Percentiles rank a stretch among this genome's conserved stretches.
Conservation (phyloP, 2,113 vertebrate genomes). For the Neoarius graeffei region DNA sequence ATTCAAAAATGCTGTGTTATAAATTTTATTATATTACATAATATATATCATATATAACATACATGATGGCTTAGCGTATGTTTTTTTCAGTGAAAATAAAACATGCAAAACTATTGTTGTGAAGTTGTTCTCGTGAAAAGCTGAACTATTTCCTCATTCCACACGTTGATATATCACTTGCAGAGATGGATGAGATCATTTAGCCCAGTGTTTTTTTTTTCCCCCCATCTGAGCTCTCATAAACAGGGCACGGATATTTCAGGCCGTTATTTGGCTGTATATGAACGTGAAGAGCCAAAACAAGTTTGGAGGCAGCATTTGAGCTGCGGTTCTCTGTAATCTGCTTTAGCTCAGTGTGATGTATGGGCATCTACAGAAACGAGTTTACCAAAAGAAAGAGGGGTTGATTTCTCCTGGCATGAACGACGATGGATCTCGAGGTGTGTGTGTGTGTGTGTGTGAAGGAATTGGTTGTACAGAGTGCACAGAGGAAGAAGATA, state of each 20-base stretch:
- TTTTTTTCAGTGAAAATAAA: neutral
- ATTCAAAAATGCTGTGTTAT: neutral
- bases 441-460: conserved; percentile 7
- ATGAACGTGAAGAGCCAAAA: conserved; percentile 61
- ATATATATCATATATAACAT: neutral
- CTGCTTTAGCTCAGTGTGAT: conserved; percentile 75
- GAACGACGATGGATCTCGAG: conserved; percentile 70
- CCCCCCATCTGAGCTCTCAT: neutral
- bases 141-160: neutral
- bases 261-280: conserved; percentile 27
- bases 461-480: conserved; percentile 45
- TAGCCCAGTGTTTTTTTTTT: neutral
- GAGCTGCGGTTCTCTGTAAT: conserved; percentile 76
- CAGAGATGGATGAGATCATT: neutral
- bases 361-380: conserved; percentile 76
- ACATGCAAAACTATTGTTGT: neutral
- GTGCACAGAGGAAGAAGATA: conserved; percentile 49
- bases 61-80: neutral
- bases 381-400: conserved; percentile 74
- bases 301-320: conserved; percentile 67
- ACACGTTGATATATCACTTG: neutral
- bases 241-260: conserved; percentile 35
- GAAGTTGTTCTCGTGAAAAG: neutral
- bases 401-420: conserved; percentile 75
- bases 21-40: neutral